phyloP scores from a whole-genome alignment of 2,888 invertebrate genomes.

The Caenorhabditis sp. region DNA sequence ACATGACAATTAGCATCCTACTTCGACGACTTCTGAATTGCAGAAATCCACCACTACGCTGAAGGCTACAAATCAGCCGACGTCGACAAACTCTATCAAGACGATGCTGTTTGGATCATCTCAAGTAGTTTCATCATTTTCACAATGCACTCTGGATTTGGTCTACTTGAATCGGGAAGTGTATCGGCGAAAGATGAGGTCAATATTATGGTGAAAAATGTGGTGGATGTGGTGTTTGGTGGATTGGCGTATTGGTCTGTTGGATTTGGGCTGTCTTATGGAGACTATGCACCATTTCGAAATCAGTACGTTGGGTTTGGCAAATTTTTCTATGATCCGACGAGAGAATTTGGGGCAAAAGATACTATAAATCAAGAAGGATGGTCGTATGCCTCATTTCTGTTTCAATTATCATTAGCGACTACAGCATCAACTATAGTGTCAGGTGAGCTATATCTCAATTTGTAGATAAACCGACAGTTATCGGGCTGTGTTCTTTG shows the following conservation, averaged over 20 bases:
- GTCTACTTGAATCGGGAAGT: constrained; percentile 67
- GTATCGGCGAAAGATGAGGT: constrained; percentile 69
- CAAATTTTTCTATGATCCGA: constrained; percentile 67
- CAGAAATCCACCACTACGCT: constrained; percentile 58
- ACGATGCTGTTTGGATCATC: constrained; percentile 68
- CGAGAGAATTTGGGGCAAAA: constrained; percentile 31
- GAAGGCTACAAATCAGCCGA: constrained; percentile 34
- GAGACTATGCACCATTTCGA: constrained; percentile 51
- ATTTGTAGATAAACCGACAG: too few relatives aligned
- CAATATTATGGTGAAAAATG: constrained; percentile 87
- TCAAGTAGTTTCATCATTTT: constrained; percentile 67
- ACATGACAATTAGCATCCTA: not conserved
- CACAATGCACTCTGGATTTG: constrained; percentile 69
- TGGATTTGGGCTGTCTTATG: constrained; percentile 81
- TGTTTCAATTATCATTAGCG: constrained; percentile 66
- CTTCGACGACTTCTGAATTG: too few relatives aligned
- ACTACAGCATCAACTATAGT: constrained; percentile 69
- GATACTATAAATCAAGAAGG: constrained; percentile 58
- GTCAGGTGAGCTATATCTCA: constrained; percentile 51
- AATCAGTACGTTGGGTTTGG: constrained; percentile 67
- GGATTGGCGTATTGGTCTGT: constrained; percentile 93
- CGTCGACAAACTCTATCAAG: constrained; percentile 60
- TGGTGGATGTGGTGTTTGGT: constrained; percentile 84
- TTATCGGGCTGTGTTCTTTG: constrained; percentile 3
- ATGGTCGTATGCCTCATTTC: constrained; percentile 67